Percentiles rank a stretch among this genome's conserved stretches.
phyloP scores from a whole-genome alignment of 2,113 vertebrate species.

The Podilymbus podiceps region DNA sequence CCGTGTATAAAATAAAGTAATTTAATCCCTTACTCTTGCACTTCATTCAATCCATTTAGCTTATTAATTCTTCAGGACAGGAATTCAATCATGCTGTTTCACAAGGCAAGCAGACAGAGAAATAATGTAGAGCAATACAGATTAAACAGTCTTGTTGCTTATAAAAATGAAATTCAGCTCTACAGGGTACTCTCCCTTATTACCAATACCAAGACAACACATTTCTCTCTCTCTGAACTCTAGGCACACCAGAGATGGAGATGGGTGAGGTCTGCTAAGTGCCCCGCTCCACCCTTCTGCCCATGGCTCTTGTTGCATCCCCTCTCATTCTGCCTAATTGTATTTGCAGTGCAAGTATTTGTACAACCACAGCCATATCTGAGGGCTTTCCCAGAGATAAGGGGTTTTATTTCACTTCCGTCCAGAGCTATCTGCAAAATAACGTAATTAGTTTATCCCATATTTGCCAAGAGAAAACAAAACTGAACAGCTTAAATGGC shows the following conservation, averaged over 20 bases:
- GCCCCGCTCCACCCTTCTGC: not conserved
- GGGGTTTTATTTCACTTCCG: not conserved
- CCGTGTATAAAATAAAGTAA: not conserved
- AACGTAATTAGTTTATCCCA: not conserved
- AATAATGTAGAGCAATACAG: not conserved
- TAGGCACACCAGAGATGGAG: not conserved
- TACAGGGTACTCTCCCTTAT: not conserved
- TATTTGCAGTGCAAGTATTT: slow-evolving; percentile 29
- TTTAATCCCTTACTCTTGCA: not conserved
- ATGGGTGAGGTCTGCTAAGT: not conserved
- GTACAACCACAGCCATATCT: not conserved
- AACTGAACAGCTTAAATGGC: not conserved
- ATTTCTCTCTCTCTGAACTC: not conserved
- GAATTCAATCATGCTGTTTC: not conserved
- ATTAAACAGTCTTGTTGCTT: not conserved
- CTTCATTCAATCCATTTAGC: not conserved
- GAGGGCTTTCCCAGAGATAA: slow-evolving; percentile 42
- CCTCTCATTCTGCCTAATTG: not conserved
- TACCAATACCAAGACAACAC: not conserved
- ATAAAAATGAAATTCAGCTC: not conserved
- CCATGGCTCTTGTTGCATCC: not conserved
- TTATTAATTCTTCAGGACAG: not conserved
- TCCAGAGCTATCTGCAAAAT: not conserved
- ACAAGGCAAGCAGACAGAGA: not conserved
- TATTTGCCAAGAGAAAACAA: slow-evolving; percentile 42